These are phyloP conservation scores for Manduca sexta DNA, from an alignment of 1,140 invertebrate genomes.

Conservation along the genomic window DNA sequence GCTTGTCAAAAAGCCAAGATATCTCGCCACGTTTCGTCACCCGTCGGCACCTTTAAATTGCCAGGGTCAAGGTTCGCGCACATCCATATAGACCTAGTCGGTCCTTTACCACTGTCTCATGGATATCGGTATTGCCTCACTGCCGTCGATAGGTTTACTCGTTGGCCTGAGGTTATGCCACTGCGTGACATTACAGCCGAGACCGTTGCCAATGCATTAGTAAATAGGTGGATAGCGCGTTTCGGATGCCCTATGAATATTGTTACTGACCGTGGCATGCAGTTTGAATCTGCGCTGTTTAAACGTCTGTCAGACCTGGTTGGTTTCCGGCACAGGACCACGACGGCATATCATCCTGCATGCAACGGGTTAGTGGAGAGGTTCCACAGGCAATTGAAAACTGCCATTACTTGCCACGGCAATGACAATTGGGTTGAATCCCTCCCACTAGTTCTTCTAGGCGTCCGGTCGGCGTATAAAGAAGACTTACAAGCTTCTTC, in stretches of 20 bases:
- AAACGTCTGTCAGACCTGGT: neutral
- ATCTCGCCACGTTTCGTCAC: neutral
- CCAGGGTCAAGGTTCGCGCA: neutral
- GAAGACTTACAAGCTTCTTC: slow-evolving; percentile 43
- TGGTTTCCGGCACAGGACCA: neutral
- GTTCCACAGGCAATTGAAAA: slow-evolving; percentile 39
- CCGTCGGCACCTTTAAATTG: neutral
- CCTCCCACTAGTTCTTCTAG: slow-evolving; percentile 58
- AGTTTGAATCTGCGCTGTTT: slow-evolving; percentile 3
- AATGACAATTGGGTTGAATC: slow-evolving; percentile 34
- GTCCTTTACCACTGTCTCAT: neutral
- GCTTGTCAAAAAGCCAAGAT: slow-evolving; percentile 5
- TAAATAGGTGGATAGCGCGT: neutral
- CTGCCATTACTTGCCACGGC: slow-evolving; percentile 32
- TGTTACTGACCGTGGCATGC: neutral
- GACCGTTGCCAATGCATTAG: neutral
- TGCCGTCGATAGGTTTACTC: neutral
- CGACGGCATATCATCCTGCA: slow-evolving; percentile 2
- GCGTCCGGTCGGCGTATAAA: slow-evolving; percentile 40
- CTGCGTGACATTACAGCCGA: neutral
- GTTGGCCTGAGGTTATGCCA: slow-evolving; percentile 1
- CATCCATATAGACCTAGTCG: slow-evolving; percentile 2
- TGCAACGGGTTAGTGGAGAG: slow-evolving; percentile 27
- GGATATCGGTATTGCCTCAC: slow-evolving; percentile 2
- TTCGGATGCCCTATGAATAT: slow-evolving; percentile 1